These are phyloP conservation scores for Proteles cristata DNA, from an alignment of 2,113 vertebrate species.

Conservation along the genomic window DNA sequence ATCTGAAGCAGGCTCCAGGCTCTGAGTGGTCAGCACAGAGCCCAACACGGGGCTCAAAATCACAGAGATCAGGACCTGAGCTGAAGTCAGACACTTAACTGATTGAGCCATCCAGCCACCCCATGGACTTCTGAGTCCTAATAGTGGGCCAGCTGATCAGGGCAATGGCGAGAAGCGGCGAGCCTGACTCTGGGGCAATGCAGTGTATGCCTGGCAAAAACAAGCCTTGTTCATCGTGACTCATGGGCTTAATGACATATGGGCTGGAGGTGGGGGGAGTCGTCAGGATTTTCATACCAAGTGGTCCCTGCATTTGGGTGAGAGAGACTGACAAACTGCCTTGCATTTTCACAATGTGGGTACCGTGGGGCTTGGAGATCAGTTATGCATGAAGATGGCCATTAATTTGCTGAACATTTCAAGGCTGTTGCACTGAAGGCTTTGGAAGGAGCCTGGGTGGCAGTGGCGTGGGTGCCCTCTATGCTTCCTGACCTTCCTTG, in stretches of 20 bases:
- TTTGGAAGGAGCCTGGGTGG: not conserved
- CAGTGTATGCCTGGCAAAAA: not conserved
- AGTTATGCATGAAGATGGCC: not conserved
- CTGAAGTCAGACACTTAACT: too few relatives aligned
- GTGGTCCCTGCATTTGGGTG: not conserved
- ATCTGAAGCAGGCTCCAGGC: too few relatives aligned
- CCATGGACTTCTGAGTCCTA: not conserved
- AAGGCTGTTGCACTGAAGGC: not conserved
- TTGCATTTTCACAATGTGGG: not conserved
- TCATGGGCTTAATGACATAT: rapidly evolving
- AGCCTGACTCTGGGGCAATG: not conserved
- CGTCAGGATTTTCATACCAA: not conserved
- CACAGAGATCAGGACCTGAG: too few relatives aligned
- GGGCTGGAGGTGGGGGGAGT: too few relatives aligned
- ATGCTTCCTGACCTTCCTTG: not conserved
- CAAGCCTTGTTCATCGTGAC: not conserved
- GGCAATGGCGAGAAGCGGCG: rapidly evolving
- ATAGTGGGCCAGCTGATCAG: not conserved
- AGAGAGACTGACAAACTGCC: not conserved
- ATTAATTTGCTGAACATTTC: not conserved
- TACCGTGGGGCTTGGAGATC: not conserved
- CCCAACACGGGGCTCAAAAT: too few relatives aligned
- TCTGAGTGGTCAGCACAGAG: too few relatives aligned
- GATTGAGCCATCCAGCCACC: too few relatives aligned
- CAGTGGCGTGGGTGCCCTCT: not conserved